Percentiles rank a stretch among this genome's conserved stretches.
These are phyloP conservation scores for Adelphocoris suturalis DNA, from an alignment of 2,888 invertebrate species.

Conservation along the genomic window DNA sequence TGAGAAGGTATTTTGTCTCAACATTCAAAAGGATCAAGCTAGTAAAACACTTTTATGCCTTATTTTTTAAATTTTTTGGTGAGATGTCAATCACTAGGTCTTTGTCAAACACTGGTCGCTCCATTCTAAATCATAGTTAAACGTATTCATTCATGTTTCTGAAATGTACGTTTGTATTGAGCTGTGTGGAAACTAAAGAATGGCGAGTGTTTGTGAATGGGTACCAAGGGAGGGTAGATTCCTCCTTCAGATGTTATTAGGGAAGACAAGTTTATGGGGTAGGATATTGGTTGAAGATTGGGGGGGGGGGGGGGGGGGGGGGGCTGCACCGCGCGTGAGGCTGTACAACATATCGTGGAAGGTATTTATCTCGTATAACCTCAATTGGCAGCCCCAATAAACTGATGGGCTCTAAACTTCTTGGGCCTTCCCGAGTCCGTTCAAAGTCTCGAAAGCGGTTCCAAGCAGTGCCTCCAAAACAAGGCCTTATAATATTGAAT, in stretches of 20 bases:
- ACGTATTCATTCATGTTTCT: too few species aligned
- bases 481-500: neutral
- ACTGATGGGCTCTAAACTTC: conserved; percentile 26
- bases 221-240: neutral
- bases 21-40: too few species aligned
- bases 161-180: too few species aligned
- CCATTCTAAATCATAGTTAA: too few species aligned
- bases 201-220: neutral
- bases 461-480: neutral
- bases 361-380: conserved; percentile 8
- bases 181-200: neutral
- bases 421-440: neutral
- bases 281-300: neutral
- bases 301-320: neutral
- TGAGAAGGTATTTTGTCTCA: too few species aligned
- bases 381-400: conserved; percentile 26
- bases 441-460: neutral
- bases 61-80: too few species aligned
- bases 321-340: conserved; percentile 1
- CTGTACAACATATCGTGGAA: conserved; percentile 9
- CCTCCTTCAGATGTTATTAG: neutral
- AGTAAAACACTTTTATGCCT: too few species aligned
- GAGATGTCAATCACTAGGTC: too few species aligned
- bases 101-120: too few species aligned
- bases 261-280: conserved; percentile 21